Evolutionary conservation across 2,888 invertebrate species (phyloP).

Genomic region (Pardosa pseudoannulata): DNA sequence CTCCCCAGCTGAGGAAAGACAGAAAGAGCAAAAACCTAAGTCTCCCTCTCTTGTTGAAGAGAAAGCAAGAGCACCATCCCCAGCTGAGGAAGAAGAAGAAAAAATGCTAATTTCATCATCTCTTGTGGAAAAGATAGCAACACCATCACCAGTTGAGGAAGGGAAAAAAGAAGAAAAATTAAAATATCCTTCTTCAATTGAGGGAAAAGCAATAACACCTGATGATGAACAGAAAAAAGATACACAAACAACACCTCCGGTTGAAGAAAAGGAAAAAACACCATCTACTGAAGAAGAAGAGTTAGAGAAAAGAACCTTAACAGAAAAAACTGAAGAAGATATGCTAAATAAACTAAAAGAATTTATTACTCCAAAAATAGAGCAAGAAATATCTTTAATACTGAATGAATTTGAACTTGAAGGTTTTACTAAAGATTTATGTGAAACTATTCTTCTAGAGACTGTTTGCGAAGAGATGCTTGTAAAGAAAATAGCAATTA

Average conservation of each 20-base stretch:
- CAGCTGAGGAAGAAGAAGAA: background rate
- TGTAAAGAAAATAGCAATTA: conserved; percentile 2
- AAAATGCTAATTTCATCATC: background rate
- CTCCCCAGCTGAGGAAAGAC: background rate
- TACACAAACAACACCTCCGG: too few relatives aligned
- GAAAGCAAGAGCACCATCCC: background rate
- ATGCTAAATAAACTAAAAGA: background rate
- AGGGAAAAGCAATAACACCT: too few relatives aligned
- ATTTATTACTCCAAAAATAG: background rate
- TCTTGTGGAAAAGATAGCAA: background rate
- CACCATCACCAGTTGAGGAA: background rate
- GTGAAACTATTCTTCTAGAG: conserved; percentile 8
- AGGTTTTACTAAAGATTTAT: background rate
- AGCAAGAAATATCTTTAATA: background rate
- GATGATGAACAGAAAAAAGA: background rate
- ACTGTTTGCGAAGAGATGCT: conserved; percentile 16
- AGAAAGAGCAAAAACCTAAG: background rate
- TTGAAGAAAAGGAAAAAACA: too few relatives aligned
- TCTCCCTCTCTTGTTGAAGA: too few relatives aligned
- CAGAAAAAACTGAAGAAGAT: background rate
- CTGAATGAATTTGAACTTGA: background rate
- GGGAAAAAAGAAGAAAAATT: too few relatives aligned
- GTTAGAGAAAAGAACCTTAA: too few relatives aligned
- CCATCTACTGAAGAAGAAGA: too few relatives aligned
- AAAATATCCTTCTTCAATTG: too few relatives aligned